Percentiles rank a stretch among this genome's conserved stretches.
Conservation (phyloP, 1,140 invertebrate genomes). For the Vollenhovia emeryi region DNA sequence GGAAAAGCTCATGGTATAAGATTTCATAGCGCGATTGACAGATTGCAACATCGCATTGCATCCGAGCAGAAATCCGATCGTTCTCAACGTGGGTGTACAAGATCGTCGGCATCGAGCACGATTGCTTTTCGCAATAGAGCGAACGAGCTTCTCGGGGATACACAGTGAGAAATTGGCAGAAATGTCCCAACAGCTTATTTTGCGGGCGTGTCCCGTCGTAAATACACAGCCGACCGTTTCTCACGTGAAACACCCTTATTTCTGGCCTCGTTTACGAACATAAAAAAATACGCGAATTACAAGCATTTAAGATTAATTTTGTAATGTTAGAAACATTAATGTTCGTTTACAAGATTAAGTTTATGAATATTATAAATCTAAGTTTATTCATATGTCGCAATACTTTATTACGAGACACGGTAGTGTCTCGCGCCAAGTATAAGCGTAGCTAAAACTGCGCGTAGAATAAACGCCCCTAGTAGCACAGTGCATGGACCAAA, state of each 20-base stretch:
- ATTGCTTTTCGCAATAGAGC: conserved; percentile 15
- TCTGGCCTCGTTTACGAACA: conserved; percentile 14
- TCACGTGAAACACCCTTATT: conserved; percentile 58
- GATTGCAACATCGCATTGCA: not conserved
- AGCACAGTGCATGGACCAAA: no score
- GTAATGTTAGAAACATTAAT: not conserved
- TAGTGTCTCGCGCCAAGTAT: no score
- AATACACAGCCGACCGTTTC: conserved; percentile 43
- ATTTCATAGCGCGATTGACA: not conserved
- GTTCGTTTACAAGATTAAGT: not conserved
- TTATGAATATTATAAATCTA: not conserved
- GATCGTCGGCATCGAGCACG: not conserved
- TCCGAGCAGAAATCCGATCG: conserved; percentile 52
- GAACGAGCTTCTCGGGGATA: not conserved
- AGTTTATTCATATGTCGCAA: not conserved
- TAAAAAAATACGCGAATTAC: not conserved
- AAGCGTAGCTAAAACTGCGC: no score
- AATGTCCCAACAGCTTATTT: conserved; percentile 51
- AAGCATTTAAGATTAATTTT: not conserved
- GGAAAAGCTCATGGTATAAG: not conserved
- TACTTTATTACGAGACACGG: not conserved
- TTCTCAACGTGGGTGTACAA: conserved; percentile 50
- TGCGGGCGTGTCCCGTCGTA: conserved; percentile 3
- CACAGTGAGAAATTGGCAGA: not conserved
- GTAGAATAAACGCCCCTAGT: no score